Conservation (phyloP, 2,797 vertebrate species). For the Phataginus tricuspis region DNA sequence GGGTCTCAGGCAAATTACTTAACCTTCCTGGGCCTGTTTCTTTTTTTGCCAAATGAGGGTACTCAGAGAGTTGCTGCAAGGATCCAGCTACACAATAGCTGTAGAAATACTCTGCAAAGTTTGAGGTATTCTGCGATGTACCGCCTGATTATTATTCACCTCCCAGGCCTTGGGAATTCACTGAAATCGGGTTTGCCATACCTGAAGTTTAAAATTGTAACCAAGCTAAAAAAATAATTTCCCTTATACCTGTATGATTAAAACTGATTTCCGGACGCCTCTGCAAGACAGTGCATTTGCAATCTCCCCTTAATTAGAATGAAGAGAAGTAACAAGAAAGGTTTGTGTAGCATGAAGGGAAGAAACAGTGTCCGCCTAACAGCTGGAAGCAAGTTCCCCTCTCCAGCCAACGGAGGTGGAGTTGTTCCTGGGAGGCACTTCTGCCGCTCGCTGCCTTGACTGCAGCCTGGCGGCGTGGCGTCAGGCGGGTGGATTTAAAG, state of each 20-base stretch:
- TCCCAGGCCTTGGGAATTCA: constrained; percentile 44
- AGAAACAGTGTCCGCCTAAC: background rate
- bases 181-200: background rate
- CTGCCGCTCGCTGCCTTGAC: constrained; percentile 80
- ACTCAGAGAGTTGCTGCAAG: background rate
- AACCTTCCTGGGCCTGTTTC: background rate
- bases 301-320: background rate
- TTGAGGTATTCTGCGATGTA: background rate
- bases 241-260: constrained; percentile 44
- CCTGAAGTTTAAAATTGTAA: constrained; percentile 51
- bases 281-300: background rate
- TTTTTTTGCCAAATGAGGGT: background rate
- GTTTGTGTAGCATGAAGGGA: constrained; percentile 40
- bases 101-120: background rate
- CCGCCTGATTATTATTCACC: background rate
- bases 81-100: background rate
- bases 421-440: constrained; percentile 75
- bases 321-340: constrained; percentile 59
- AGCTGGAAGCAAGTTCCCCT: constrained; percentile 58
- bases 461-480: constrained; percentile 81
- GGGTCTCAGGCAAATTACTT: background rate
- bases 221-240: constrained; percentile 16
- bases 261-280: constrained; percentile 27
- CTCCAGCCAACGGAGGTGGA: constrained; percentile 72
- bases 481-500: constrained; percentile 83